A percentile compares a stretch with the other conserved stretches of the same genome.
Evolutionary conservation across 2,888 invertebrate genomes (phyloP).

Genomic region (Dione juno): DNA sequence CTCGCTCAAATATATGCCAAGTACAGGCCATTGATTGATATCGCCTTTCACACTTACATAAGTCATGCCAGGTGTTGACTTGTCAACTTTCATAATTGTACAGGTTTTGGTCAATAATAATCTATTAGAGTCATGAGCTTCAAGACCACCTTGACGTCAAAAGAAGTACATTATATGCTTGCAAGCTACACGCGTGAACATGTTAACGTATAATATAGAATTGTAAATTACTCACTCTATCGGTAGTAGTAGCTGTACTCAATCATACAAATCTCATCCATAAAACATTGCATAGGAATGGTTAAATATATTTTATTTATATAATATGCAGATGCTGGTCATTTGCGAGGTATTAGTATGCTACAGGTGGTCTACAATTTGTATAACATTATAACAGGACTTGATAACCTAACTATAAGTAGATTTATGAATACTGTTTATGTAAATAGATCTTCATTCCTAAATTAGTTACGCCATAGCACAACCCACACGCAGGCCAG

Average conservation of each 20-base stretch:
- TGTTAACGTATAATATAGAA: neutral
- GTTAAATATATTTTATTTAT: slow-evolving; percentile 33
- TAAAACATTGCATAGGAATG: slow-evolving; percentile 34
- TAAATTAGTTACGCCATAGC: slow-evolving; percentile 66
- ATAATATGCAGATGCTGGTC: slow-evolving; percentile 38
- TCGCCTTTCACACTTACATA: neutral
- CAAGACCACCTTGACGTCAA: neutral
- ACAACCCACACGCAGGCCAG: slow-evolving; percentile 59
- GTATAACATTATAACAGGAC: slow-evolving; percentile 40
- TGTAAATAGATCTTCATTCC: slow-evolving; percentile 80
- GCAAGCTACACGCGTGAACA: neutral
- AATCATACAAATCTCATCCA: slow-evolving; percentile 25
- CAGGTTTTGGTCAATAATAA: neutral
- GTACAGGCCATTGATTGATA: neutral
- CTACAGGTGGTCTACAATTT: slow-evolving; percentile 40
- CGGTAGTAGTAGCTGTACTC: neutral
- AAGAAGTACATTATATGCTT: neutral
- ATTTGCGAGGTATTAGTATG: slow-evolving; percentile 38
- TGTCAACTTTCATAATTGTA: neutral
- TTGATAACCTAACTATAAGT: slow-evolving; percentile 57
- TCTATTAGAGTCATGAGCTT: neutral
- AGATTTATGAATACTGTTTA: slow-evolving; percentile 80
- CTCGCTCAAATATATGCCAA: neutral
- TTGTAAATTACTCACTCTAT: neutral
- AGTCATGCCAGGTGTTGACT: neutral